phyloP scores from a whole-genome alignment of 2,888 invertebrate genomes.

The Stenichneumon culpator region DNA sequence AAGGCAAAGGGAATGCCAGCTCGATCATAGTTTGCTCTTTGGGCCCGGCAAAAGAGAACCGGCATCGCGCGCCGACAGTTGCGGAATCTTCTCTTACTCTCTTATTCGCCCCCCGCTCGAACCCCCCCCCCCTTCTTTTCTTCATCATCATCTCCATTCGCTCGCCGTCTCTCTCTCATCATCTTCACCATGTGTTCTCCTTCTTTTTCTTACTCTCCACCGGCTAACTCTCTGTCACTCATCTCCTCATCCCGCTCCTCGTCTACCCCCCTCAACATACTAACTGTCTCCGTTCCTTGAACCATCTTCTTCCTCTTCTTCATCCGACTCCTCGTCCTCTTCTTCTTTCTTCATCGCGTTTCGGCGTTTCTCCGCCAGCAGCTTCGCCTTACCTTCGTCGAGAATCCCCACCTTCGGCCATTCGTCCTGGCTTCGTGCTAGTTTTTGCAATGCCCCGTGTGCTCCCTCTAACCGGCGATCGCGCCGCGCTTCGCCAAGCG shows the following conservation, averaged over 20 bases:
- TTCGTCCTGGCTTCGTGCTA: conserved; percentile 58
- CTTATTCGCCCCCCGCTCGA: conserved; percentile 31
- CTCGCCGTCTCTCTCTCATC: conserved; percentile 46
- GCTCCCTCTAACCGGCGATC: conserved; percentile 47
- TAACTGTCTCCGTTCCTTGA: conserved; percentile 55
- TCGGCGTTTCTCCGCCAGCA: conserved; percentile 43
- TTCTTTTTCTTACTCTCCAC: conserved; percentile 21
- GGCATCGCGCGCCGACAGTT: conserved; percentile 75
- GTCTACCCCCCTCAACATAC: conserved; percentile 37
- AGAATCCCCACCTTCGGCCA: conserved; percentile 23
- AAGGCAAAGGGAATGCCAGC: conserved; percentile 82
- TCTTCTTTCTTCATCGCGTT: conserved; percentile 40
- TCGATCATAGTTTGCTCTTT: conserved; percentile 82
- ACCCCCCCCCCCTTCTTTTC: conserved; percentile 7
- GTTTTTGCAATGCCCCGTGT: conserved; percentile 68
- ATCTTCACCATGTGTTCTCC: conserved; percentile 60
- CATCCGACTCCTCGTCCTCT: conserved; percentile 33
- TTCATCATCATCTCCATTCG: conserved; percentile 48
- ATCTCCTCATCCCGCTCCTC: conserved; percentile 43
- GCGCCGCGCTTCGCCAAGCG: conserved; percentile 48
- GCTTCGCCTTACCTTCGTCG: conserved; percentile 8
- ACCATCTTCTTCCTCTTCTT: conserved; percentile 50
- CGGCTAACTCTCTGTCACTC: conserved; percentile 58
- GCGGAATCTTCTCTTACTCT: conserved; percentile 75
- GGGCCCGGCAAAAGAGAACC: conserved; percentile 78